Conservation (phyloP, 2,113 vertebrate genomes). For the Axis porcinus region DNA sequence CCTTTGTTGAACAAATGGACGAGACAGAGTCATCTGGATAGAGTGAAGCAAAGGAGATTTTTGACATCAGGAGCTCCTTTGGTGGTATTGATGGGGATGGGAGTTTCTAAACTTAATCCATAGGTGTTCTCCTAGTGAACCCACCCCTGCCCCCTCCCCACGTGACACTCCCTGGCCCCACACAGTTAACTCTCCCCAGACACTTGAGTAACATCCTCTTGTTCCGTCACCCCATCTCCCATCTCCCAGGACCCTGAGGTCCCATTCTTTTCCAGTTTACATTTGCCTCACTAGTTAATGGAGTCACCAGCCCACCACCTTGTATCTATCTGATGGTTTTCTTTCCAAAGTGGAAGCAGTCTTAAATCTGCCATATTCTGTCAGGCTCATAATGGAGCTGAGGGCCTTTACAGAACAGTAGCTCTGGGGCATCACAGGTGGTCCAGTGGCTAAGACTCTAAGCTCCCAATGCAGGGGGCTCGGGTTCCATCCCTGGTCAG, state of each 20-base stretch:
- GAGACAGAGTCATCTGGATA: background rate
- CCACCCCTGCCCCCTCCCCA: background rate
- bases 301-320: background rate
- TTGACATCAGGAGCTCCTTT: background rate
- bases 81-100: background rate
- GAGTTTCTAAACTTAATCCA: background rate
- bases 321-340: background rate
- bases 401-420: background rate
- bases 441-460: background rate
- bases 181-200: background rate
- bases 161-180: background rate
- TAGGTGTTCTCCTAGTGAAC: background rate
- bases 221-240: background rate
- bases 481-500: background rate
- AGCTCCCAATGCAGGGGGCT: background rate
- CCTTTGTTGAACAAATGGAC: background rate
- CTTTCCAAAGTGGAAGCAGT: background rate
- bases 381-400: background rate
- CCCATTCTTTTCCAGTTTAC: background rate
- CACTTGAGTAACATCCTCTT: background rate
- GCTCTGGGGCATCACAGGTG: background rate
- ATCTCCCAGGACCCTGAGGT: background rate
- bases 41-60: background rate
- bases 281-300: background rate
- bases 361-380: background rate